phyloP scores from a whole-genome alignment of 2,888 invertebrate genomes.

The Ophion slaviceki region DNA sequence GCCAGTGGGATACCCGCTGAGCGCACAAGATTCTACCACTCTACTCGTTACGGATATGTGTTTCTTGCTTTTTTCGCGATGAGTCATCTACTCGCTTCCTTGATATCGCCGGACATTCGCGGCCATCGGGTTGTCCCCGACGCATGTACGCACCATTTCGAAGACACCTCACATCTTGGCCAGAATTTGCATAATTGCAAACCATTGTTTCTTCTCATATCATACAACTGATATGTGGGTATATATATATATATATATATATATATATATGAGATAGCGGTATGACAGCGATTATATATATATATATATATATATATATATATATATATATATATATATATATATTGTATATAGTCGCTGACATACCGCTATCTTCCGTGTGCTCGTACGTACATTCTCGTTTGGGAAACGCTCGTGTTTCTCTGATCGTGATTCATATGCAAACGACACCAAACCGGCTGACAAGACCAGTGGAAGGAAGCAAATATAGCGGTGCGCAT shows the following conservation, averaged over 20 bases:
- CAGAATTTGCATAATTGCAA: constrained; percentile 80
- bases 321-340: not conserved
- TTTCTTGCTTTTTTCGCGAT: not conserved
- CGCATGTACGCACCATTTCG: constrained; percentile 32
- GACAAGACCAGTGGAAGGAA: constrained; percentile 35
- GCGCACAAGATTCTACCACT: not conserved
- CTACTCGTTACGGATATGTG: not conserved
- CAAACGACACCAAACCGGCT: constrained; percentile 73
- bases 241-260: no score
- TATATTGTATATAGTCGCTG: not conserved
- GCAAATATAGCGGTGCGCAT: constrained; percentile 21
- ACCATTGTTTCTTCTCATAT: constrained; percentile 81
- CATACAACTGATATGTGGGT: constrained; percentile 67
- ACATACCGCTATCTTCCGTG: constrained; percentile 21
- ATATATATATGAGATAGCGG: no score
- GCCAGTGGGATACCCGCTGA: not conserved
- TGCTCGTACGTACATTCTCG: constrained; percentile 70
- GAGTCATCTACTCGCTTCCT: not conserved
- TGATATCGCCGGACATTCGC: no score
- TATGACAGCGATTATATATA: no score
- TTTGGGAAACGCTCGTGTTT: constrained; percentile 72
- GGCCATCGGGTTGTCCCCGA: no score
- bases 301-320: no score
- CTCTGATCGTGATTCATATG: constrained; percentile 81
- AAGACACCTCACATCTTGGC: constrained; percentile 68